Percentiles rank a stretch among this genome's conserved stretches.
Conservation (phyloP, 2,888 invertebrate genomes). For the Gryllus longicercus region DNA sequence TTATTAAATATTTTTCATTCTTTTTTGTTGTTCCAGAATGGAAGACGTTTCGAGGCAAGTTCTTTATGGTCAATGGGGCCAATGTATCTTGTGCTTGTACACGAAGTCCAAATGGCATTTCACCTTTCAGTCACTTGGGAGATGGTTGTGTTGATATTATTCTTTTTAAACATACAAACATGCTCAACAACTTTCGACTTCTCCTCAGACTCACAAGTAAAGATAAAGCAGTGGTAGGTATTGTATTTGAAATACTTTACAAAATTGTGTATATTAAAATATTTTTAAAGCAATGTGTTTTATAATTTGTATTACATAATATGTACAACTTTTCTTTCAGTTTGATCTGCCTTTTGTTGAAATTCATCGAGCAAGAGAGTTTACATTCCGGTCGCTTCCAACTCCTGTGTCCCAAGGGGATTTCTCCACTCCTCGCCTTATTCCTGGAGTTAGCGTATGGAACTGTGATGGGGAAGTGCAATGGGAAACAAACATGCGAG, state of each 20-base stretch:
- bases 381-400: slow-evolving; percentile 59
- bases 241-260: not conserved
- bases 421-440: slow-evolving; percentile 42
- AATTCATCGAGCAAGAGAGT: slow-evolving; percentile 67
- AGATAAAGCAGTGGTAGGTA: slow-evolving; percentile 61
- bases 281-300: not conserved
- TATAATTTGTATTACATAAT: not conserved
- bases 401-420: slow-evolving; percentile 38
- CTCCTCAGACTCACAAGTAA: slow-evolving; percentile 61
- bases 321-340: slow-evolving; percentile 43
- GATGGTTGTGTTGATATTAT: slow-evolving; percentile 77
- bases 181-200: slow-evolving; percentile 67
- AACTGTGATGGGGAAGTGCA: slow-evolving; percentile 80
- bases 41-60: slow-evolving; percentile 65
- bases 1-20: not conserved
- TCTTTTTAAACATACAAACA: slow-evolving; percentile 66
- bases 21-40: slow-evolving; percentile 46
- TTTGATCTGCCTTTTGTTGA: slow-evolving; percentile 72
- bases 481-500: slow-evolving; percentile 59
- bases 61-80: slow-evolving; percentile 72
- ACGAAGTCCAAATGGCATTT: slow-evolving; percentile 70
- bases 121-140: slow-evolving; percentile 73
- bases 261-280: not conserved
- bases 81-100: slow-evolving; percentile 74
- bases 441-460: slow-evolving; percentile 61